A percentile compares a stretch with the other conserved stretches of the same genome.
These are phyloP conservation scores for Monochamus saltuarius DNA, from an alignment of 1,140 invertebrate species.

Conservation along the genomic window DNA sequence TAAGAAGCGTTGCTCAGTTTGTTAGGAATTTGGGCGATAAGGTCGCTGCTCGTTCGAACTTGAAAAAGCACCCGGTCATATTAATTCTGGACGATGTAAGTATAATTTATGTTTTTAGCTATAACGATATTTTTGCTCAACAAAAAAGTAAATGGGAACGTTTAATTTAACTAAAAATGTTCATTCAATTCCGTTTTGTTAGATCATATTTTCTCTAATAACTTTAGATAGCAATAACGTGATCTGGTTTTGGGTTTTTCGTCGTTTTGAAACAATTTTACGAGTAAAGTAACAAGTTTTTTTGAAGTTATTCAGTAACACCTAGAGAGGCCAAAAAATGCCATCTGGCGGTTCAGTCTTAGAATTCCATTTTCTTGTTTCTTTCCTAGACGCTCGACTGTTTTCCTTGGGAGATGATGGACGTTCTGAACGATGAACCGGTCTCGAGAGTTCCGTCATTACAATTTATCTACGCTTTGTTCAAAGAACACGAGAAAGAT, in stretches of 20 bases:
- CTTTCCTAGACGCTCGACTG: conserved; percentile 65
- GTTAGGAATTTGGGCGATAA: conserved; percentile 24
- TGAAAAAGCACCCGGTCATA: conserved; percentile 57
- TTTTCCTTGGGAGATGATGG: conserved; percentile 74
- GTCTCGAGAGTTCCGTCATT: conserved; percentile 74
- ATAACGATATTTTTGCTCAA: conserved; percentile 7
- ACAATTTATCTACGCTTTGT: conserved; percentile 66
- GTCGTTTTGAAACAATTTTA: no score
- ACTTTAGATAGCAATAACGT: no score
- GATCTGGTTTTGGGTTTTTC: no score
- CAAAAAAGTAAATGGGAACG: no score
- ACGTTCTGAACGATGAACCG: conserved; percentile 62
- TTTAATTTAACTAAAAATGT: no score
- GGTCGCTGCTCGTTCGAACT: conserved; percentile 1
- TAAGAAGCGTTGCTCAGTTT: conserved; percentile 17
- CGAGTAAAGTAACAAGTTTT: no score
- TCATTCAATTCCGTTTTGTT: no score
- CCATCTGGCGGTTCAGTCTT: no score
- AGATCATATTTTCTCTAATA: no score
- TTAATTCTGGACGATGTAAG: conserved; percentile 67
- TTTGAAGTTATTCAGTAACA: no score
- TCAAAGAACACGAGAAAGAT: conserved; percentile 60
- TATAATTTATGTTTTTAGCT: conserved; percentile 24
- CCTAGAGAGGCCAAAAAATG: no score
- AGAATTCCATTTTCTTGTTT: not conserved